These are phyloP conservation scores for Neostethus bicornis DNA, from an alignment of 2,797 vertebrate species.

Conservation along the genomic window DNA sequence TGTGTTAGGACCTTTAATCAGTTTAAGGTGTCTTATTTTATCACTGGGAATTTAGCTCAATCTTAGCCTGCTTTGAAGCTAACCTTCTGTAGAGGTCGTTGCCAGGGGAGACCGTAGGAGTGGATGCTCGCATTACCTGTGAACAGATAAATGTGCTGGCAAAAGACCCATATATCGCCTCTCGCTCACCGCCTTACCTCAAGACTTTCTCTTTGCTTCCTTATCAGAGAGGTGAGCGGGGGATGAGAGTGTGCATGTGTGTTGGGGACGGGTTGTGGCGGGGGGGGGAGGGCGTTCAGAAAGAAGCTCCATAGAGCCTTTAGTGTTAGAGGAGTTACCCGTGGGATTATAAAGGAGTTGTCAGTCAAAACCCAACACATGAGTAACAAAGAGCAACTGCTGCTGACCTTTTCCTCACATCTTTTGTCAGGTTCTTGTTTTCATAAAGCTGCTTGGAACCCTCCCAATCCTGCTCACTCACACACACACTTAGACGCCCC, in stretches of 20 bases:
- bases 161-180: conserved; percentile 28
- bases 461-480: too few species aligned
- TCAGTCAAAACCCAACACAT: conserved; percentile 58
- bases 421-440: conserved; percentile 49
- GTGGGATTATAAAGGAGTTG: conserved; percentile 39
- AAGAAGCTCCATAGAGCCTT: conserved; percentile 35
- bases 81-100: conserved; percentile 76
- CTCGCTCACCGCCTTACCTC: conserved; percentile 26
- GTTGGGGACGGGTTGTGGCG: too few species aligned
- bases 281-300: conserved; percentile 17
- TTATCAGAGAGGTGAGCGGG: conserved; percentile 38
- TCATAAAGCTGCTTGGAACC: conserved; percentile 17
- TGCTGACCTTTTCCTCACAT: conserved; percentile 20
- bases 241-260: too few species aligned
- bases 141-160: conserved; percentile 70
- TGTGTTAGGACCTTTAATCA: conserved; percentile 66
- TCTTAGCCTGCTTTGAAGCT: conserved; percentile 58
- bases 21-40: conserved; percentile 71
- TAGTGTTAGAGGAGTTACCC: conserved; percentile 32
- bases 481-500: too few species aligned
- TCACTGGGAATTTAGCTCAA: conserved; percentile 64
- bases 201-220: conserved; percentile 19
- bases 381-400: conserved; percentile 28
- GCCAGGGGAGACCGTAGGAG: conserved; percentile 61
- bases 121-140: conserved; percentile 57